These are phyloP conservation scores for Acrossocheilus fasciatus DNA, from an alignment of 2,797 vertebrate species.

Conservation along the genomic window DNA sequence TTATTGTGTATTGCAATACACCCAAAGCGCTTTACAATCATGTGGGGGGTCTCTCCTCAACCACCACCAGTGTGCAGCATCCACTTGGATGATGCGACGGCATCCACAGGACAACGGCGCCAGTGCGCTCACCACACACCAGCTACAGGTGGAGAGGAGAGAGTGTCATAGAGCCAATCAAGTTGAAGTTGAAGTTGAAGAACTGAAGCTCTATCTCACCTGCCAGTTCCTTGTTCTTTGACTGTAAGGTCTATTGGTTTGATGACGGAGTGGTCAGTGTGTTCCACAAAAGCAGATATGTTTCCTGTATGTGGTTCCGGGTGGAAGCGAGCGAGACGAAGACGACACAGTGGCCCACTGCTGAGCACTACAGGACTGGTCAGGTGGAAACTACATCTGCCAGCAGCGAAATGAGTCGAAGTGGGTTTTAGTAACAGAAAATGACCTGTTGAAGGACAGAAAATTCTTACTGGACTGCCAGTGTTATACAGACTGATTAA, in stretches of 20 bases:
- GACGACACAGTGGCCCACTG: constrained; percentile 76
- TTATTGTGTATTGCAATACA: too few species aligned
- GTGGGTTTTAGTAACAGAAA: constrained; percentile 80
- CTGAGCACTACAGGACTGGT: constrained; percentile 81
- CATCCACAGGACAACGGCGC: too few species aligned
- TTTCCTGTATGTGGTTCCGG: constrained; percentile 73
- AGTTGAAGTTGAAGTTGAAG: not conserved
- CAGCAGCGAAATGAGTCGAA: constrained; percentile 64
- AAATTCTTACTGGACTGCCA: not conserved
- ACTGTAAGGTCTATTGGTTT: constrained; percentile 68
- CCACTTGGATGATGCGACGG: too few species aligned
- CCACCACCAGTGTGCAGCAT: too few species aligned
- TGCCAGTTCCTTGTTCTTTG: constrained; percentile 60
- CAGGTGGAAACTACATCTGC: constrained; percentile 80
- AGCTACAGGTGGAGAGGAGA: too few species aligned
- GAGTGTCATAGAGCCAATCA: too few species aligned
- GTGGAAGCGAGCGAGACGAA: constrained; percentile 81
- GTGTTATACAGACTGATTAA: not conserved
- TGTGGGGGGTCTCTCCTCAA: too few species aligned
- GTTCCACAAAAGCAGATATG: constrained; percentile 77
- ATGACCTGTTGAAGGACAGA: constrained; percentile 73
- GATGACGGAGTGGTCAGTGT: constrained; percentile 69
- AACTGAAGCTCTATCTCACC: constrained; percentile 72
- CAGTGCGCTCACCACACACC: too few species aligned
- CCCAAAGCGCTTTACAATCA: too few species aligned